These are phyloP conservation scores for Drosophila eugracilis DNA, from an alignment of 1,140 invertebrate genomes.

Conservation along the genomic window DNA sequence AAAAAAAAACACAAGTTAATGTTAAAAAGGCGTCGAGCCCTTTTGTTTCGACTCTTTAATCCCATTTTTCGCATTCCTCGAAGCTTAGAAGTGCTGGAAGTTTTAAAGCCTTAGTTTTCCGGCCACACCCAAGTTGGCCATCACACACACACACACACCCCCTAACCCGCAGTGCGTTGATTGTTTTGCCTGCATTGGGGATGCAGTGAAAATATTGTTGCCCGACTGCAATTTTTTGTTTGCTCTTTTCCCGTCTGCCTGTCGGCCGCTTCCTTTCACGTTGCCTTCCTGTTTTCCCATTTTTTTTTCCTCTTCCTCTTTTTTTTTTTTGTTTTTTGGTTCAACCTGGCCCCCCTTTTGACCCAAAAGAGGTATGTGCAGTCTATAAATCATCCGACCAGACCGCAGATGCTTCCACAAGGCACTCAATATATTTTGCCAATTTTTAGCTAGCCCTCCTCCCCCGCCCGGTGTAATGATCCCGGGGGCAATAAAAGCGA, in stretches of 20 bases:
- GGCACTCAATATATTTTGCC: conserved; percentile 40
- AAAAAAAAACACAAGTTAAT: too few relatives aligned
- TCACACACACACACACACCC: conserved; percentile 2
- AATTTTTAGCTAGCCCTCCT: conserved; percentile 28
- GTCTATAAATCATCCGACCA: conserved; percentile 41
- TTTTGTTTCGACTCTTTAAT: background rate
- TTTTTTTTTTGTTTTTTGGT: conserved; percentile 8
- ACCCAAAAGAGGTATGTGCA: conserved; percentile 12
- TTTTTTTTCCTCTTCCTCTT: conserved; percentile 4
- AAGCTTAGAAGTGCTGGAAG: background rate
- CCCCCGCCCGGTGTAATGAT: conserved; percentile 19
- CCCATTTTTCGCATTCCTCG: background rate
- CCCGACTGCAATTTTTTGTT: conserved; percentile 34
- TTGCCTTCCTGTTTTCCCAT: conserved; percentile 1
- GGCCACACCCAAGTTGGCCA: conserved; percentile 30
- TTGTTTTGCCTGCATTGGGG: conserved; percentile 42
- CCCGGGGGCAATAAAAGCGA: conserved; percentile 6
- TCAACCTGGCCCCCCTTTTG: background rate
- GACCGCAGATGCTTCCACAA: conserved; percentile 37
- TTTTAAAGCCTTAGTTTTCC: conserved; percentile 22
- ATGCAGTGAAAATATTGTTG: conserved; percentile 50
- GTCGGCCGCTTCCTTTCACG: conserved; percentile 7
- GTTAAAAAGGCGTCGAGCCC: too few relatives aligned
- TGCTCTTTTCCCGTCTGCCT: conserved; percentile 8
- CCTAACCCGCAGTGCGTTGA: conserved; percentile 9